A percentile compares a stretch with the other conserved stretches of the same genome.
Conservation (phyloP, 2,888 invertebrate species). For the Lamproptera curius region DNA sequence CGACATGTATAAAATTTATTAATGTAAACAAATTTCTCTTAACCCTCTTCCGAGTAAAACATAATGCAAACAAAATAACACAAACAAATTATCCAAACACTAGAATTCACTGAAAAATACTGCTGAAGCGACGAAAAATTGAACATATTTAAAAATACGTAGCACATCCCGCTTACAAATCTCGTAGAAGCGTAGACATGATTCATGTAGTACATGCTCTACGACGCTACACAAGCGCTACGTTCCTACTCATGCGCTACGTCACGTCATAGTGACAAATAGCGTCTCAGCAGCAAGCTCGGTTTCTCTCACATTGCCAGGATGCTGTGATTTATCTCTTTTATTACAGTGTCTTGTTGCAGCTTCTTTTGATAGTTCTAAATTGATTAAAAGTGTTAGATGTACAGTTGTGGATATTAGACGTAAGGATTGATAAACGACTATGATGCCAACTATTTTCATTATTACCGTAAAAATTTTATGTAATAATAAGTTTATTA, state of each 20-base stretch:
- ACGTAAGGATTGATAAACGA: no score
- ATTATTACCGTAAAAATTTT: no score
- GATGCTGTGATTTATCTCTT: constrained; percentile 21
- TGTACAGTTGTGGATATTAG: no score
- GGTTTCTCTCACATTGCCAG: constrained; percentile 15
- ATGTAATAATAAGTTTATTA: no score
- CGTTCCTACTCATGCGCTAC: constrained; percentile 17
- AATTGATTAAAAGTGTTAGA: constrained; percentile 18
- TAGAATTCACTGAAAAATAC: constrained; percentile 5
- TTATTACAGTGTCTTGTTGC: constrained; percentile 22
- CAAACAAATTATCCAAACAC: not conserved
- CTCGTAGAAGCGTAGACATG: constrained; percentile 22
- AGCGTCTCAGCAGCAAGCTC: constrained; percentile 19
- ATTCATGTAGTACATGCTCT: no score
- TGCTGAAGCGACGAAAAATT: not conserved
- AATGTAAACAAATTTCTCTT: no score
- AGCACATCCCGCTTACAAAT: constrained; percentile 18
- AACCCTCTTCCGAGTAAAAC: no score
- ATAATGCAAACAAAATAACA: no score
- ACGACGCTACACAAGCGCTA: constrained; percentile 23
- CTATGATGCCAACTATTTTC: no score
- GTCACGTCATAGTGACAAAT: constrained; percentile 31
- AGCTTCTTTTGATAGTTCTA: constrained; percentile 18
- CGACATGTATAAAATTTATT: no score
- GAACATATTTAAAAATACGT: constrained; percentile 22